These are phyloP conservation scores for Dromiciops gliroides DNA, from an alignment of 2,113 vertebrate species.

Conservation along the genomic window DNA sequence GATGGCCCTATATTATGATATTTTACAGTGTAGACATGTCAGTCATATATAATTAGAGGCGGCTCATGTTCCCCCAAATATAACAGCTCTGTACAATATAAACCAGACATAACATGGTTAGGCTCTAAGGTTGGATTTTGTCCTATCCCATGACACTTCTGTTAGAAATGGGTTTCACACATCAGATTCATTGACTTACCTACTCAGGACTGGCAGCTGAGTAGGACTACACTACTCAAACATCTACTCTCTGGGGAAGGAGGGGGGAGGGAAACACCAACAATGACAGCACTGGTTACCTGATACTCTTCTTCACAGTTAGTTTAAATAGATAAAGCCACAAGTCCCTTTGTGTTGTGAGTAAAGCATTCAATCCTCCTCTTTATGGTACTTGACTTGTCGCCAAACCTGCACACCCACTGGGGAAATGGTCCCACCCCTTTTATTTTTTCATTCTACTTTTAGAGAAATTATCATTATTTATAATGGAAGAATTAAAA, in stretches of 20 bases:
- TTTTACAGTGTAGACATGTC: background rate
- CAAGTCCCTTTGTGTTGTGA: background rate
- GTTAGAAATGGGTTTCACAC: background rate
- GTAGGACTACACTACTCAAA: background rate
- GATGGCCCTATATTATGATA: background rate
- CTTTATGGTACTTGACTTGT: background rate
- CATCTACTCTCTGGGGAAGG: background rate
- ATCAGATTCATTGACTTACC: accelerated
- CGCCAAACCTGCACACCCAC: accelerated
- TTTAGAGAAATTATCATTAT: accelerated
- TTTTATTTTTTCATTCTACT: accelerated
- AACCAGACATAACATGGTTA: background rate
- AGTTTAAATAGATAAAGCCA: background rate
- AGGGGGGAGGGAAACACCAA: background rate
- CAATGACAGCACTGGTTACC: background rate
- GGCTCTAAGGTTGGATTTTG: too few species aligned
- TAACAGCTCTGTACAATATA: background rate
- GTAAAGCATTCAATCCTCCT: background rate
- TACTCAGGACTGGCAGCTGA: accelerated
- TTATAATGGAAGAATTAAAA: too few species aligned
- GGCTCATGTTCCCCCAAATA: background rate
- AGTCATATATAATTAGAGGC: background rate
- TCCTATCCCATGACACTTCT: background rate
- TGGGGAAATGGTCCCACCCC: background rate
- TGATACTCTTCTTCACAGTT: accelerated